A percentile compares a stretch with the other conserved stretches of the same genome.
Conservation (phyloP, 2,113 vertebrate species). For the Cacatua alba region DNA sequence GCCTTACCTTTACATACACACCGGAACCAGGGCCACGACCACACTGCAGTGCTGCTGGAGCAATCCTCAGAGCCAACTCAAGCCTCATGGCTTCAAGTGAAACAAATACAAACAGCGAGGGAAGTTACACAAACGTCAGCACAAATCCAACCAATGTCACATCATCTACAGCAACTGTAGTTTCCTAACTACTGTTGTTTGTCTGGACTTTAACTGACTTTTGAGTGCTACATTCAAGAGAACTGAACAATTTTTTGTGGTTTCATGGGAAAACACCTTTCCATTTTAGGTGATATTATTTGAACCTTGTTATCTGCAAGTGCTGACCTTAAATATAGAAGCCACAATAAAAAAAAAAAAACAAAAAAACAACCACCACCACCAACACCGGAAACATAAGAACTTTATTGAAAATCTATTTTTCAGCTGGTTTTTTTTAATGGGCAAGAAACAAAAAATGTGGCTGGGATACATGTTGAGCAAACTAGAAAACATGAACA, state of each 20-base stretch:
- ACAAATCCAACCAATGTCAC: constrained; percentile 88
- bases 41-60: constrained; percentile 96
- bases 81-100: constrained; percentile 87
- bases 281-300: constrained; percentile 73
- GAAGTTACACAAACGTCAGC: constrained; percentile 86
- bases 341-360: constrained; percentile 74
- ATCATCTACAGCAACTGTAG: constrained; percentile 90
- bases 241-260: constrained; percentile 83
- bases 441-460: constrained; percentile 84
- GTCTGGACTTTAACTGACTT: constrained; percentile 76
- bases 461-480: constrained; percentile 79
- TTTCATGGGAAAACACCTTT: constrained; percentile 81
- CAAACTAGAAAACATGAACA: constrained; percentile 85
- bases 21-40: constrained; percentile 96
- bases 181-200: constrained; percentile 90
- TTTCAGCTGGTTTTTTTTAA: constrained; percentile 79
- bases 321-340: constrained; percentile 76
- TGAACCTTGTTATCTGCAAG: constrained; percentile 76
- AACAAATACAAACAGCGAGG: constrained; percentile 81
- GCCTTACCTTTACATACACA: constrained; percentile 98
- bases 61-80: constrained; percentile 91
- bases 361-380: constrained; percentile 20
- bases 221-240: constrained; percentile 82
- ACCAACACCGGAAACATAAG: constrained; percentile 66
- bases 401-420: constrained; percentile 78